Base-by-base conservation (phyloP, 2,113 vertebrate genomes). In the Tricholaema leucomelas region DNA sequence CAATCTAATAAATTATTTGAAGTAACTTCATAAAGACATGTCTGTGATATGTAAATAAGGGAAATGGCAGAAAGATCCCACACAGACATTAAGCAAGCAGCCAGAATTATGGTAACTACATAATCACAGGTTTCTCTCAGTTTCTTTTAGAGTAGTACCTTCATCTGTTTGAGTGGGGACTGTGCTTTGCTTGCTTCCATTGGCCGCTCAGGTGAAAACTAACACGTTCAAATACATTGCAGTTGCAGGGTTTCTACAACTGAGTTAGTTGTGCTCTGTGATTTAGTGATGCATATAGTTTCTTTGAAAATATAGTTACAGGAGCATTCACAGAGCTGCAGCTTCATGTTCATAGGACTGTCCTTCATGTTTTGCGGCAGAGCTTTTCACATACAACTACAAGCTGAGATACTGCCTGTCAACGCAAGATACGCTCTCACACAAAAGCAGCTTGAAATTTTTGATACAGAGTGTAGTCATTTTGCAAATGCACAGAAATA, bases 1-100 rank as follows among this genome's bases (percentile, higher is more conserved):
- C 97, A 97, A 96, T 95, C 97, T 97, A 98, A 97, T 98, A 97
- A 97, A 97, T 98, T 96, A 98, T 98, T 97, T 97, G 97, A 97
- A 97, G 94, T 96, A 97, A 97, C 96, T 97, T 97, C 95, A 91
- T 91, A 96, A 96, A 96, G 96, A 92, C 81, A 58, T 42, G 91
- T 23, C 93, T 97, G 89, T 97, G 96, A 97, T 97, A 97, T 96
- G 97, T 96, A 98, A 98, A 98, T 97, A 97, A 95, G 93, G 93
- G 91, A 81, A 95, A 91, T 8, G 6, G 35, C 91, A 48, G 71
- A 91, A 87, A 82, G 93, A 63, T 83, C 91, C 92, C 91, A 93
- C 33, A 40, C 85, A 96, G 96, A 55, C 69, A 5, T 60, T 42
- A 79, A 78, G 92, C 93, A 93, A 87, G 91, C 88, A 86, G 79